These are phyloP conservation scores for Cylloceria caligata DNA, from an alignment of 2,888 invertebrate species.

Conservation along the genomic window DNA sequence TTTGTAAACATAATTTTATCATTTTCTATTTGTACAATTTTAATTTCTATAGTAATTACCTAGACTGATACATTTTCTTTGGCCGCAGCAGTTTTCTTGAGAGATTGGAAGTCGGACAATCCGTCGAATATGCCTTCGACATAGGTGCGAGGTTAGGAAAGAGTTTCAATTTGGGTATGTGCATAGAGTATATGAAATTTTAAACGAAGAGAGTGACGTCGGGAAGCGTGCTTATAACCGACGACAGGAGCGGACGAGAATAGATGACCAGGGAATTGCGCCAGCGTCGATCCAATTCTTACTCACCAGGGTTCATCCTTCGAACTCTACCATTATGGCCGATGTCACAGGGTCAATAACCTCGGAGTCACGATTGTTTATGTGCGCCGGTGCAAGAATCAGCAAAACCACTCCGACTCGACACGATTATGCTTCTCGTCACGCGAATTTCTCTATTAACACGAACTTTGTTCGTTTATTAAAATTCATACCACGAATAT, in stretches of 20 bases:
- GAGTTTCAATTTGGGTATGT: not conserved
- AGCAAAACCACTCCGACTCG: not conserved
- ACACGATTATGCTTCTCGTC: not conserved
- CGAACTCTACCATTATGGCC: not conserved
- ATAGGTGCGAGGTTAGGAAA: no score
- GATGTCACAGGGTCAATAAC: slow-evolving; percentile 30
- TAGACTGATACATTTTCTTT: no score
- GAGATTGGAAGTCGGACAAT: no score
- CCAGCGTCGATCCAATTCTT: not conserved
- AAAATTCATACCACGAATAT: no score
- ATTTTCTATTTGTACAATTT: no score
- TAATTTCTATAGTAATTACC: no score
- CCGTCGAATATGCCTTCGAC: no score
- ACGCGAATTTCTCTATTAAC: not conserved
- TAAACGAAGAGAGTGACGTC: not conserved
- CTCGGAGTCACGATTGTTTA: slow-evolving; percentile 16
- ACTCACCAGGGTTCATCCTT: slow-evolving; percentile 9
- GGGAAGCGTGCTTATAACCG: not conserved
- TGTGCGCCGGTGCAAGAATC: slow-evolving; percentile 3
- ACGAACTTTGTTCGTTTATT: no score
- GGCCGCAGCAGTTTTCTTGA: no score
- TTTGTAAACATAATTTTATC: no score
- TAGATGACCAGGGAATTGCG: not conserved
- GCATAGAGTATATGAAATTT: not conserved
- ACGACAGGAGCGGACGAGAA: slow-evolving; percentile 11